A percentile compares a stretch with the other conserved stretches of the same genome.
These are phyloP conservation scores for Orthosia cruda DNA, from an alignment of 2,888 invertebrate species.

Conservation along the genomic window DNA sequence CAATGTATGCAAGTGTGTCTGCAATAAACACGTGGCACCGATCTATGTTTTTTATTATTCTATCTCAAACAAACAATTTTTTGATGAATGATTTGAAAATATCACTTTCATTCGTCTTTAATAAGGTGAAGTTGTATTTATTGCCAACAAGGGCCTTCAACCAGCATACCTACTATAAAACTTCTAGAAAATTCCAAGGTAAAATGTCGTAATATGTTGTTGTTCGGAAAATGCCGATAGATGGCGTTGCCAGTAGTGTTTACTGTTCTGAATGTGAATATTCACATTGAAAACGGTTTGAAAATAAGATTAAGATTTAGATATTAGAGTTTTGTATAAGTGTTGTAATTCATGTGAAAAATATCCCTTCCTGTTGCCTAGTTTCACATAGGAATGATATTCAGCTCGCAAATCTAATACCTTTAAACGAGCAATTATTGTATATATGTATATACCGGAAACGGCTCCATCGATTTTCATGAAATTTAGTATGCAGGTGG, in stretches of 20 bases:
- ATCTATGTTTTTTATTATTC: background rate
- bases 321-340: background rate
- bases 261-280: background rate
- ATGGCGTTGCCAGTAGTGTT: conserved; percentile 45
- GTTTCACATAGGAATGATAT: too few species aligned
- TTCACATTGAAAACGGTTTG: background rate
- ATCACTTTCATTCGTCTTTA: too few species aligned
- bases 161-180: background rate
- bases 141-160: background rate
- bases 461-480: too few species aligned
- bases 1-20: conserved; percentile 78
- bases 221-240: conserved; percentile 25
- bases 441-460: too few species aligned
- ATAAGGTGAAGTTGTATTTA: background rate
- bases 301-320: background rate
- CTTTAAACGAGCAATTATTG: too few species aligned
- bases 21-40: conserved; percentile 79
- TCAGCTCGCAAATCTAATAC: too few species aligned
- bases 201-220: background rate
- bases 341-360: background rate
- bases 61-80: too few species aligned
- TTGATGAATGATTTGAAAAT: too few species aligned
- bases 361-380: too few species aligned
- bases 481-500: too few species aligned
- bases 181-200: conserved; percentile 28